phyloP scores from a whole-genome alignment of 2,888 invertebrate genomes.

The Athalia cordata region DNA sequence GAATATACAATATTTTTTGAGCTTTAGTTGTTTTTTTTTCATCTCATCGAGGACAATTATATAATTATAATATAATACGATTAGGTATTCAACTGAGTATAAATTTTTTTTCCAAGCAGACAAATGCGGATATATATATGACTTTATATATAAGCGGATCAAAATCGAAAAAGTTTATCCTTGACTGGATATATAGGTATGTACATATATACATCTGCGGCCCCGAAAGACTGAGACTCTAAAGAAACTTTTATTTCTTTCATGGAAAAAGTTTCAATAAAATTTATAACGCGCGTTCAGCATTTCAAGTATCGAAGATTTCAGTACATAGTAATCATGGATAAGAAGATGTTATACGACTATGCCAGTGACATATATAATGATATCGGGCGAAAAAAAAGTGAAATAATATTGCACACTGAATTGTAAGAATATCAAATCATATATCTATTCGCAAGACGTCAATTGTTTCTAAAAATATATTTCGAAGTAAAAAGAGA shows the following conservation, averaged over 20 bases:
- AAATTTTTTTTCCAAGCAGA: no score
- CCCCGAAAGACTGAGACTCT: constrained; percentile 15
- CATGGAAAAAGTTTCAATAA: constrained; percentile 36
- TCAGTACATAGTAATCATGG: background rate
- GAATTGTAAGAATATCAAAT: background rate
- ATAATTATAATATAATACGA: no score
- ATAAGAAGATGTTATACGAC: background rate
- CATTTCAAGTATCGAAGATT: constrained; percentile 14
- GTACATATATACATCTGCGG: no score
- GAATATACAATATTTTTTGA: no score
- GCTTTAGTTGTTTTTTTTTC: no score
- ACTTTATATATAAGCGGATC: background rate
- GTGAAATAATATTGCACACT: background rate
- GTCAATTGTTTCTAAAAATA: no score
- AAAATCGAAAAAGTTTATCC: background rate
- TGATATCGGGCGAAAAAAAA: background rate
- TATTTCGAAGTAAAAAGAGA: no score
- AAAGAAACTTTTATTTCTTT: constrained; percentile 13
- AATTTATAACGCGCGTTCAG: constrained; percentile 27
- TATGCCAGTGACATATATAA: background rate
- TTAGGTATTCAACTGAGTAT: no score
- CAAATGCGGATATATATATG: no score
- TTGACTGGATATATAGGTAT: background rate
- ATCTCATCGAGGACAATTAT: no score
- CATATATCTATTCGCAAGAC: no score